These are phyloP conservation scores for Limnephilus rhombicus DNA, from an alignment of 2,888 invertebrate genomes.

Conservation along the genomic window DNA sequence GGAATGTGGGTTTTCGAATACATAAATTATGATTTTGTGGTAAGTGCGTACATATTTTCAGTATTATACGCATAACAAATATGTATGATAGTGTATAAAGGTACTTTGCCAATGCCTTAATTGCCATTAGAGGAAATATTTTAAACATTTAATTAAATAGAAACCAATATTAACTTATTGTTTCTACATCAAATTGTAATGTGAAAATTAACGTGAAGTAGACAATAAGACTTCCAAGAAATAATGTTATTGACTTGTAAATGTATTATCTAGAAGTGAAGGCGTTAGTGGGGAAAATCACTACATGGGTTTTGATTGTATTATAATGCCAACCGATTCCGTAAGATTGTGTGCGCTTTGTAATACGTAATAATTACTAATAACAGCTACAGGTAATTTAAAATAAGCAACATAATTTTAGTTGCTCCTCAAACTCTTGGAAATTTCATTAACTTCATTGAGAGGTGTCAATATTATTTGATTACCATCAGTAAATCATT, in stretches of 20 bases:
- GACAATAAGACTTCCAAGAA: background rate
- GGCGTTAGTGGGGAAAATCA: background rate
- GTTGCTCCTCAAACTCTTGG: background rate
- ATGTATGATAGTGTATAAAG: no score
- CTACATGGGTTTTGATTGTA: background rate
- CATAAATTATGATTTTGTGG: background rate
- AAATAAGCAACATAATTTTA: background rate
- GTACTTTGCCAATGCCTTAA: no score
- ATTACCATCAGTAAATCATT: background rate
- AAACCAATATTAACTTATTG: background rate
- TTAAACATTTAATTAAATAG: background rate
- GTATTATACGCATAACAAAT: background rate
- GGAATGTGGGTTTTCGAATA: no score
- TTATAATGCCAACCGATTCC: background rate
- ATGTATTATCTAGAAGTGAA: background rate
- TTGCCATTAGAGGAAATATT: background rate
- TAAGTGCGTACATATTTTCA: background rate
- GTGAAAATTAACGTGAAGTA: background rate
- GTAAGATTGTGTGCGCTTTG: background rate
- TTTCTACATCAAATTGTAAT: background rate
- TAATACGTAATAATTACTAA: background rate
- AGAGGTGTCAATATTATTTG: background rate
- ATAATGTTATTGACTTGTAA: background rate
- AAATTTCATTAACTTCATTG: background rate
- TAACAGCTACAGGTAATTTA: background rate